These are phyloP conservation scores for Ellobium chinense DNA, from an alignment of 2,888 invertebrate species.

Conservation along the genomic window DNA sequence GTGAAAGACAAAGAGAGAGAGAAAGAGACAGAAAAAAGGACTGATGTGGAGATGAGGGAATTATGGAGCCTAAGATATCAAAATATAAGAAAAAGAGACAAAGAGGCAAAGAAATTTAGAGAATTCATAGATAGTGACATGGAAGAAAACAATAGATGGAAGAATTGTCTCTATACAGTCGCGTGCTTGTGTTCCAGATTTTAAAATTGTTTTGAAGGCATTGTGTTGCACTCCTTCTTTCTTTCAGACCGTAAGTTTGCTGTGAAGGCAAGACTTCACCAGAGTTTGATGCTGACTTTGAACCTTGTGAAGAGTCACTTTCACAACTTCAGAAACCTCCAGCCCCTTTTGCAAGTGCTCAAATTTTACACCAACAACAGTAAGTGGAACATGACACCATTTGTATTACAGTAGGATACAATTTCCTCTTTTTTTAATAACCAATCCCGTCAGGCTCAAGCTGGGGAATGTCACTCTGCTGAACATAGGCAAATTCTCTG, in stretches of 20 bases:
- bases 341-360: constrained; percentile 72
- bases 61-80: no score
- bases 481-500: no score
- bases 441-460: no score
- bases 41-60: background rate
- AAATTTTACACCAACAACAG: constrained; percentile 76
- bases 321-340: constrained; percentile 67
- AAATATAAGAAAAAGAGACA: background rate
- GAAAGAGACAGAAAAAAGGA: background rate
- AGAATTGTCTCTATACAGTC: no score
- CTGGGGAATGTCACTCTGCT: no score
- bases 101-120: background rate
- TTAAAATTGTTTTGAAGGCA: no score
- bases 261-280: constrained; percentile 83
- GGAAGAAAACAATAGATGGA: no score
- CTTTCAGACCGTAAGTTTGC: constrained; percentile 84
- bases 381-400: constrained; percentile 57
- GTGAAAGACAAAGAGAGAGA: background rate
- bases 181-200: no score
- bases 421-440: no score
- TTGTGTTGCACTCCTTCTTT: no score
- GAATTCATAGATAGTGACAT: no score
- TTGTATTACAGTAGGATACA: background rate
- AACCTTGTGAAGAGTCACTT: constrained; percentile 71
- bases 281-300: constrained; percentile 73